Conservation (phyloP, 2,888 invertebrate genomes). For the Diachrysia chrysitis region DNA sequence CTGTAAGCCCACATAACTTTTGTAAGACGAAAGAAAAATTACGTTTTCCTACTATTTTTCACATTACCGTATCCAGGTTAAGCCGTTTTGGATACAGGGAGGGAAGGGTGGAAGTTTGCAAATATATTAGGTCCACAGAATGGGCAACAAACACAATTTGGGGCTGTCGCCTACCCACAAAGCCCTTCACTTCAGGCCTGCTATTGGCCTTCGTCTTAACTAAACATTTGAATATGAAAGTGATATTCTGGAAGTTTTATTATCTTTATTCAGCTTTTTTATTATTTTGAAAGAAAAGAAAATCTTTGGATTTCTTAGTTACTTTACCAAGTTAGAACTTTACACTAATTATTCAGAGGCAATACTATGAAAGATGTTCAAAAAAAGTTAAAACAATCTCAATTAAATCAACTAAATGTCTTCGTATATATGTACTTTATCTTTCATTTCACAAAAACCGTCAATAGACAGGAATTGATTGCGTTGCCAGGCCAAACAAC, state of each 20-base stretch:
- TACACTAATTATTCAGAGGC: no score
- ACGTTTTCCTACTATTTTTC: constrained; percentile 44
- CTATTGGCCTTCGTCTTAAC: constrained; percentile 8
- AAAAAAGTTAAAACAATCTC: no score
- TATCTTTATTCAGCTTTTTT: neutral
- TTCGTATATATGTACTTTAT: neutral
- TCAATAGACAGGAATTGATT: constrained; percentile 24
- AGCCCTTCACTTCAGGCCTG: constrained; percentile 29
- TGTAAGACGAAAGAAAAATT: constrained; percentile 37
- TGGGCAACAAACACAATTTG: constrained; percentile 67
- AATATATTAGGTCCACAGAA: constrained; percentile 65
- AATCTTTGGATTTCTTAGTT: no score
- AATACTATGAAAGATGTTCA: no score
- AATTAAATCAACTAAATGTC: no score
- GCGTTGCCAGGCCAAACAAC: constrained; percentile 8
- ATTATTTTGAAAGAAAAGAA: no score
- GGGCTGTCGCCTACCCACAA: constrained; percentile 43
- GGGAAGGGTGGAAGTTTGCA: constrained; percentile 55
- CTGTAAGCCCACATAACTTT: constrained; percentile 24
- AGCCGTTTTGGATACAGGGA: constrained; percentile 52
- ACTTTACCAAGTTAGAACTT: no score
- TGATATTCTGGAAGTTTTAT: neutral
- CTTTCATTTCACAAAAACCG: constrained; percentile 14
- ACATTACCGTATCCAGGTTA: constrained; percentile 59
- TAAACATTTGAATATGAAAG: constrained; percentile 6